A percentile compares a stretch with the other conserved stretches of the same genome.
phyloP scores from a whole-genome alignment of 2,888 invertebrate species.

The Eristalis arbustorum region DNA sequence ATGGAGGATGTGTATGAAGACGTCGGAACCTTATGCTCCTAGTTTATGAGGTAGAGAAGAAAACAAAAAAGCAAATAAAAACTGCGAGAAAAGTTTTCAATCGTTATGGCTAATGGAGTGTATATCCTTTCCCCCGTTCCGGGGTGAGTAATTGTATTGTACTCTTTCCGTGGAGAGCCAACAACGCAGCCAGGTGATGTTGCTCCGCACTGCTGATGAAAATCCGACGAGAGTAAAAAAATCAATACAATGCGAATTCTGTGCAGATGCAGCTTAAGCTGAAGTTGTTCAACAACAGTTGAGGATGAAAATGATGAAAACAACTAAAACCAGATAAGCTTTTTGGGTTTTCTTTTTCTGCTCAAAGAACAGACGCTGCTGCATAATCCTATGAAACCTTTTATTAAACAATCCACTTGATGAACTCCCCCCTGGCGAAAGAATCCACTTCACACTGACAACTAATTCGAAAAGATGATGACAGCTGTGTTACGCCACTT shows the following conservation, averaged over 20 bases:
- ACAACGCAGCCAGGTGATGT: background rate
- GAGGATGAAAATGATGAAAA: too few relatives aligned
- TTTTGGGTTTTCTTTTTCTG: background rate
- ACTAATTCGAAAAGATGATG: background rate
- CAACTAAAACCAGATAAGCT: background rate
- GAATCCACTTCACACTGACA: background rate
- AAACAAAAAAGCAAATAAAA: constrained; percentile 14
- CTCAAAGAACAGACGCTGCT: background rate
- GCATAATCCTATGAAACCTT: too few relatives aligned
- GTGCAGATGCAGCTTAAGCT: background rate
- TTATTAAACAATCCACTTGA: too few relatives aligned
- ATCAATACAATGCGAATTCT: constrained; percentile 3
- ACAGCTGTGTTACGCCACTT: background rate
- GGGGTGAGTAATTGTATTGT: background rate
- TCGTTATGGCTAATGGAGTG: constrained; percentile 54
- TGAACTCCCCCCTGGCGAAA: background rate
- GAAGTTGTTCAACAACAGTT: background rate
- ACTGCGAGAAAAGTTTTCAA: constrained; percentile 38
- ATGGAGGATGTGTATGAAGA: constrained; percentile 18
- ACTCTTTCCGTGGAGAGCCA: background rate
- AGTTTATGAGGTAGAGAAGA: background rate
- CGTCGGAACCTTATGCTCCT: constrained; percentile 19
- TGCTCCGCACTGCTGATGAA: background rate
- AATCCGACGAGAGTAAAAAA: background rate
- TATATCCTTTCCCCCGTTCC: constrained; percentile 1